phyloP scores from a whole-genome alignment of 2,888 invertebrate species.

The Xanthia icteritia region DNA sequence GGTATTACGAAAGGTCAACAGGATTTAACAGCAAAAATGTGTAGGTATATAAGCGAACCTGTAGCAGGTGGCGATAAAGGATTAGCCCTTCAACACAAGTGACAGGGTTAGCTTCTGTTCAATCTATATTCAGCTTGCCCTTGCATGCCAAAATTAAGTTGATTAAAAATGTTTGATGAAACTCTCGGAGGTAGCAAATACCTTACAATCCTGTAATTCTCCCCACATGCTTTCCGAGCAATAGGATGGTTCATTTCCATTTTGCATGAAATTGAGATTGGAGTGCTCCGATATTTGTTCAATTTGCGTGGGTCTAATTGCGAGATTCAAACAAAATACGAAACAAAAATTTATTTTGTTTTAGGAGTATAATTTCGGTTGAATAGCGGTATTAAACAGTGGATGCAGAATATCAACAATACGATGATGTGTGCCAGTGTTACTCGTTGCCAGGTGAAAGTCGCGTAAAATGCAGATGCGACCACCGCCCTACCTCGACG shows the following conservation, averaged over 20 bases:
- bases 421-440: conserved; percentile 55
- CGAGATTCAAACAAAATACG: conserved; percentile 6
- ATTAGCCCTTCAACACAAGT: conserved; percentile 48
- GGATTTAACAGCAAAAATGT: conserved; percentile 28
- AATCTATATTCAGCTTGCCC: conserved; percentile 42
- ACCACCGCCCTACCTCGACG: conserved; percentile 50
- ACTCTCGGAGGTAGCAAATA: conserved; percentile 30
- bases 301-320: conserved; percentile 12
- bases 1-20: conserved; percentile 51
- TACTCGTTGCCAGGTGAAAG: conserved; percentile 62
- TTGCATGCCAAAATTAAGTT: conserved; percentile 46
- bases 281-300: conserved; percentile 14
- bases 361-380: conserved; percentile 14
- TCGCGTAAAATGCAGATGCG: conserved; percentile 58
- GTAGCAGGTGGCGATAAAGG: conserved; percentile 58
- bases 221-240: conserved; percentile 28
- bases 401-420: conserved; percentile 24
- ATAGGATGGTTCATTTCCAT: conserved; percentile 28
- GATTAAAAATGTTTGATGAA: conserved; percentile 48
- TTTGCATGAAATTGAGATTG: conserved; percentile 28
- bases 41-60: conserved; percentile 23
- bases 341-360: neutral
- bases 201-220: conserved; percentile 18
- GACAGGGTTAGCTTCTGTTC: conserved; percentile 31
- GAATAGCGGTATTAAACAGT: neutral